Conservation (phyloP, 2,888 invertebrate genomes). For the Leptopilina drosophilae region DNA sequence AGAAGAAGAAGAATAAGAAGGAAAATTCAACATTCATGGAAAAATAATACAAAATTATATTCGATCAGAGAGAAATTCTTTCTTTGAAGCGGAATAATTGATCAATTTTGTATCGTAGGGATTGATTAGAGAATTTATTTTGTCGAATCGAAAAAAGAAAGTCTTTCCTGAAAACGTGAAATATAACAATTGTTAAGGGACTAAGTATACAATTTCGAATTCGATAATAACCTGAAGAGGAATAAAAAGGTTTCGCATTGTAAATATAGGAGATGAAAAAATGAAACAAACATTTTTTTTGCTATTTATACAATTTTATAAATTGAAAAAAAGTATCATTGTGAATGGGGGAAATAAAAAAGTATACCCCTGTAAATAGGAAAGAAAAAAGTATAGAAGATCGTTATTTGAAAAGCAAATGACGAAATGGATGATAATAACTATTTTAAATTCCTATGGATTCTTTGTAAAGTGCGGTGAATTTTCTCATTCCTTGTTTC, state of each 20-base stretch:
- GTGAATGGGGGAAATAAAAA: too few relatives aligned
- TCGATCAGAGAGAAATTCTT: not conserved
- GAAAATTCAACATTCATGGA: slow-evolving; percentile 12
- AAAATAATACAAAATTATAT: slow-evolving; percentile 6
- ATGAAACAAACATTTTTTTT: too few relatives aligned
- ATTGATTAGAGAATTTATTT: slow-evolving; percentile 8
- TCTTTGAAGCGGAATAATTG: slow-evolving; percentile 23
- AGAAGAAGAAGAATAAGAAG: not conserved
- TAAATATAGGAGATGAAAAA: too few relatives aligned
- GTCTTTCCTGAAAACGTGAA: too few relatives aligned
- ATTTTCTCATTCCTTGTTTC: slow-evolving; percentile 43
- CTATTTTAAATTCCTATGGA: slow-evolving; percentile 50
- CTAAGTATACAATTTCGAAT: not conserved
- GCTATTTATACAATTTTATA: too few relatives aligned
- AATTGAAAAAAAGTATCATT: too few relatives aligned
- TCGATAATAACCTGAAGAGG: not conserved
- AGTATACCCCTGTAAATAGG: too few relatives aligned
- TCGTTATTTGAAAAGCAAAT: too few relatives aligned
- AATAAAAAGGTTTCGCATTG: too few relatives aligned
- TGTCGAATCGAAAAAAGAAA: not conserved
- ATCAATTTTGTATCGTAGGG: not conserved
- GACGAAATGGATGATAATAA: slow-evolving; percentile 54
- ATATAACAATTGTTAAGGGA: too few relatives aligned
- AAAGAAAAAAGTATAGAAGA: too few relatives aligned
- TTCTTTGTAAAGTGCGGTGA: slow-evolving; percentile 4